Evolutionary conservation across 1,140 invertebrate genomes (phyloP).

Genomic region (Meloidogyne hapla): DNA sequence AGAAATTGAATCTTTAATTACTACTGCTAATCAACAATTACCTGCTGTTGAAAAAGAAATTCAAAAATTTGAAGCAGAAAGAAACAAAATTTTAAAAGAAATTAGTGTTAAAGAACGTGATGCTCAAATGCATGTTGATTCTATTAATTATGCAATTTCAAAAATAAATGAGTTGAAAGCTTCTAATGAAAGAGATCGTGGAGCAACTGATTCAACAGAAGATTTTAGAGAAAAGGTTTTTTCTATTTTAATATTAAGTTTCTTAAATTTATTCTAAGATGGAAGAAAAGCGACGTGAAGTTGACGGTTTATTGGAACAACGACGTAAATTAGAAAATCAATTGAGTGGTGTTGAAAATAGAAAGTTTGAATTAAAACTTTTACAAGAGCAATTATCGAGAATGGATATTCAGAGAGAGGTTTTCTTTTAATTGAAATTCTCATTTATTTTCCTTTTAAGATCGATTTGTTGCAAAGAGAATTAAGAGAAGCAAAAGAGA

Average conservation of each 20-base stretch:
- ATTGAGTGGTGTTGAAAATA: slow-evolving; percentile 19
- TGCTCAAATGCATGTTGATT: slow-evolving; percentile 5
- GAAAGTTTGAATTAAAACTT: slow-evolving; percentile 27
- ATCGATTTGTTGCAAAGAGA: slow-evolving; percentile 6
- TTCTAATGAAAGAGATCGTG: slow-evolving; percentile 14
- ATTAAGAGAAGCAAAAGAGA: slow-evolving; percentile 17
- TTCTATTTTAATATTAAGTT: not conserved
- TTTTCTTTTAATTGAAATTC: slow-evolving; percentile 37
- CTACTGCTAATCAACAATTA: slow-evolving; percentile 15
- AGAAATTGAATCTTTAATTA: slow-evolving; percentile 19
- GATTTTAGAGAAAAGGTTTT: slow-evolving; percentile 21
- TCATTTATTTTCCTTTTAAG: not conserved
- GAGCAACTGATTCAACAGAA: not conserved
- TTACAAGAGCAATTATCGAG: slow-evolving; percentile 34
- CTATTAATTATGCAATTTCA: slow-evolving; percentile 11
- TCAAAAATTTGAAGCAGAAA: slow-evolving; percentile 1
- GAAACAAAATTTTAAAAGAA: not conserved
- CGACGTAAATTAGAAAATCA: slow-evolving; percentile 24
- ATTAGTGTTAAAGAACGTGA: slow-evolving; percentile 12
- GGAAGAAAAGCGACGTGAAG: slow-evolving; percentile 16
- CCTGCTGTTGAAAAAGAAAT: slow-evolving; percentile 13
- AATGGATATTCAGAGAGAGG: slow-evolving; percentile 31
- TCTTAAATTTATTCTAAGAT: slow-evolving; percentile 20
- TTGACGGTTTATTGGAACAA: slow-evolving; percentile 21
- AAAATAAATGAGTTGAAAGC: slow-evolving; percentile 23